A percentile compares a stretch with the other conserved stretches of the same genome.
phyloP scores from a whole-genome alignment of 2,797 vertebrate genomes.

The Lerista edwardsae region DNA sequence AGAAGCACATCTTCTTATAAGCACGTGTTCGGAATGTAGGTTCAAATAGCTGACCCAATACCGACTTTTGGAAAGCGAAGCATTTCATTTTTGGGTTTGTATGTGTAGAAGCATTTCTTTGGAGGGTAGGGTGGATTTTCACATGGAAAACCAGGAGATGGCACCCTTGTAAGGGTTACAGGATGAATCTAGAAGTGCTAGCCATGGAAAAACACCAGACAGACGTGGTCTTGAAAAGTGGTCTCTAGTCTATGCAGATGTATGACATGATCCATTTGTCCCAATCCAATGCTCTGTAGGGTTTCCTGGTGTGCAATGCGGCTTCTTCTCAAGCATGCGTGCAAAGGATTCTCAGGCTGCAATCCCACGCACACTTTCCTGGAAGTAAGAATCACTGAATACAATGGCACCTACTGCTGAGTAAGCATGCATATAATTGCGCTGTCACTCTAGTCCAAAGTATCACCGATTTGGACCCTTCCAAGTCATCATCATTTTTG shows the following conservation, averaged over 20 bases:
- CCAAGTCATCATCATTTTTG: neutral
- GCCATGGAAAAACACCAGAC: neutral
- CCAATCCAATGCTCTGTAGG: neutral
- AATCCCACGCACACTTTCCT: too few species aligned
- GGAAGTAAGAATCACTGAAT: too few species aligned
- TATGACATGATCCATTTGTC: neutral
- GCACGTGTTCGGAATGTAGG: neutral
- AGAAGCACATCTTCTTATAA: neutral
- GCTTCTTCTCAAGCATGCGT: neutral
- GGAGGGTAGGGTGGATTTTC: neutral
- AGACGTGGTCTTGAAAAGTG: neutral
- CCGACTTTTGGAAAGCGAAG: neutral
- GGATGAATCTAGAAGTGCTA: neutral
- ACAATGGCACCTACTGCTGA: too few species aligned
- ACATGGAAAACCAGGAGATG: slow-evolving; percentile 59
- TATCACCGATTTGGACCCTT: too few species aligned
- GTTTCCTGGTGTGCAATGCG: neutral
- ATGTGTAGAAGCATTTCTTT: neutral
- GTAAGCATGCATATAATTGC: too few species aligned
- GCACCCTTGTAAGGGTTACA: slow-evolving; percentile 57
- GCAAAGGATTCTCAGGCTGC: too few species aligned
- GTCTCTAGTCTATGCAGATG: neutral
- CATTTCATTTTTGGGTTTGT: neutral
- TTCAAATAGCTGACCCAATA: neutral
- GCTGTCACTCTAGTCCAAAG: neutral